A percentile compares a stretch with the other conserved stretches of the same genome.
Conservation (phyloP, 2,113 vertebrate genomes). For the Nettapus auritus region DNA sequence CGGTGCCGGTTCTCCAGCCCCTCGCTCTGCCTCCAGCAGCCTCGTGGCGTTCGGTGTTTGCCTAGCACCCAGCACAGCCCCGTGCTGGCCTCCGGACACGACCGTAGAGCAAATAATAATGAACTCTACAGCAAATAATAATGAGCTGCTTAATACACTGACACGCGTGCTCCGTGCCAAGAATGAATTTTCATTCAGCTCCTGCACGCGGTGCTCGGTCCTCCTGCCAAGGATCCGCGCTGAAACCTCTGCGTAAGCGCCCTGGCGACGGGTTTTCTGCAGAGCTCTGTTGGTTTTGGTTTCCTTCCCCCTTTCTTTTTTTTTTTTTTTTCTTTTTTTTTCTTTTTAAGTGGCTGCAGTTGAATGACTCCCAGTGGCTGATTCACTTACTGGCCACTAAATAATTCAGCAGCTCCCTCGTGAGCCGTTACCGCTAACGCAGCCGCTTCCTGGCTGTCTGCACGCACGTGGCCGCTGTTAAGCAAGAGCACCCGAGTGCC, state of each 20-base stretch:
- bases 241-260: background rate
- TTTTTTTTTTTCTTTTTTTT: background rate
- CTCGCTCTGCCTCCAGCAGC: background rate
- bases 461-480: background rate
- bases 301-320: constrained; percentile 52
- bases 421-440: background rate
- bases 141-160: constrained; percentile 59
- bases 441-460: constrained; percentile 15
- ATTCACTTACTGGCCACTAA: constrained; percentile 57
- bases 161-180: background rate
- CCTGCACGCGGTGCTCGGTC: background rate
- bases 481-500: background rate
- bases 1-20: background rate
- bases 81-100: constrained; percentile 11
- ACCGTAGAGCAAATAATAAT: constrained; percentile 62
- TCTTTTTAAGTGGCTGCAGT: constrained; percentile 1
- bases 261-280: background rate
- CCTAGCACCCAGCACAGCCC: background rate
- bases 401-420: constrained; percentile 59
- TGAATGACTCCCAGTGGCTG: constrained; percentile 59
- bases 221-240: constrained; percentile 25
- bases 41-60: constrained; percentile 21
- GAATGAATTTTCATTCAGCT: constrained; percentile 1
- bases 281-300: background rate
- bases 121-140: constrained; percentile 66